Evolutionary conservation across 1,140 invertebrate genomes (phyloP), one percentile per base, ranked within the genome.

Genomic region (Penaeus vannamei): DNA sequence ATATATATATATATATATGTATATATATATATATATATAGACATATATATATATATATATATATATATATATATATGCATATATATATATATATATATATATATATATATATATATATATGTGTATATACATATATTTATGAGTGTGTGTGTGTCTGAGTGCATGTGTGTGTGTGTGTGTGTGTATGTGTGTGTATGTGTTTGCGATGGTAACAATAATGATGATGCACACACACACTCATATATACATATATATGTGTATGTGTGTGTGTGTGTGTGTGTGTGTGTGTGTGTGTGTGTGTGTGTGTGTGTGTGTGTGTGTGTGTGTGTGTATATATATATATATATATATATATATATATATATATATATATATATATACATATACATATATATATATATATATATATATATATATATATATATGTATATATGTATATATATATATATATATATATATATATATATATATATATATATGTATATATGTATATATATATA

Each of bases 1-100:
- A 22, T 69, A 69, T 69, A 69, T 69, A 69, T 69, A 22, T 69
- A 69, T 69, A 69, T 69, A 69, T 69, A 69, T 69, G 29, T 69
- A 69, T 69, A 2, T 69, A 69, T 69, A 69, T 69, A 69, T 69
- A 69, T 69, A 22, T 69, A 20, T 69, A 7, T 66, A 66, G 2
- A 66, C 7, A 23, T 22, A 22, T 29, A 22, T 14, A 23, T 66
- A 66, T 22, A 29, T 66, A 66, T 66, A 66, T 23, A 29, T 66
- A 23, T 29, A 69, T 69, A 69, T 69, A 69, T 69, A 69, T 69
- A 69, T 69, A 69, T 69, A 69, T 69, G 20, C 20, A 69, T 69
- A 69, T 69, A 69, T 69, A 69, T 69, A 69, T 69, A 69, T 22
- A 69, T 69, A 69, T 22, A 69, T 69, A 69, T 69, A 69, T 22